Percentiles rank a stretch among this genome's conserved stretches.
These are phyloP conservation scores for Columbina picui DNA, from an alignment of 2,113 vertebrate genomes.

Conservation along the genomic window DNA sequence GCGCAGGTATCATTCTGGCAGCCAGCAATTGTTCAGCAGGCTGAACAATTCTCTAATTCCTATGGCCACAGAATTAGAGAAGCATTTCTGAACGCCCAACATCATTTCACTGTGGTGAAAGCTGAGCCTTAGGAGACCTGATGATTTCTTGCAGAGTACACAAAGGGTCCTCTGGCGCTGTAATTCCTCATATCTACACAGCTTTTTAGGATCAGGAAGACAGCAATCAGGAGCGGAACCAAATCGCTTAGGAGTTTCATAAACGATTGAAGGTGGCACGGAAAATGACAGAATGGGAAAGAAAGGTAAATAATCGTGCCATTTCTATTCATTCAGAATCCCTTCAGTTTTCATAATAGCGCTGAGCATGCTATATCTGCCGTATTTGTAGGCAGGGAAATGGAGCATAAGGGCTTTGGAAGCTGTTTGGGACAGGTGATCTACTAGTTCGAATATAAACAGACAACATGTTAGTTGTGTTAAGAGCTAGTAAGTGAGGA, in stretches of 20 bases:
- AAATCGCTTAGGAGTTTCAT: background rate
- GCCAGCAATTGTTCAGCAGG: fast-evolving
- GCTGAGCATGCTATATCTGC: fast-evolving
- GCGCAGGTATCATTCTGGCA: background rate
- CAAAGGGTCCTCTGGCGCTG: background rate
- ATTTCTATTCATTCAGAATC: background rate
- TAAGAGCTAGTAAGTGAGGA: background rate
- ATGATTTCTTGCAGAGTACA: background rate
- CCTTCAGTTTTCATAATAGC: background rate
- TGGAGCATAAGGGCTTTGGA: background rate
- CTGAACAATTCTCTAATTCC: background rate
- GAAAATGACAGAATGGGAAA: background rate
- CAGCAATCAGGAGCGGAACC: background rate
- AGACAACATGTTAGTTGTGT: background rate
- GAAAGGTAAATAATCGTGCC: background rate
- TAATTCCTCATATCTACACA: background rate
- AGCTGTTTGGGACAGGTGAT: background rate
- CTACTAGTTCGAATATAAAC: background rate
- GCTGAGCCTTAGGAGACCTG: background rate
- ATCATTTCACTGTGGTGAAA: background rate
- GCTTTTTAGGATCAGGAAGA: background rate
- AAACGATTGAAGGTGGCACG: background rate
- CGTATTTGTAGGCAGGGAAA: background rate
- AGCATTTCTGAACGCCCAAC: background rate
- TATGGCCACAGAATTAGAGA: fast-evolving